Evolutionary conservation across 2,888 invertebrate genomes (phyloP).

Genomic region (Candidula unifasciata): DNA sequence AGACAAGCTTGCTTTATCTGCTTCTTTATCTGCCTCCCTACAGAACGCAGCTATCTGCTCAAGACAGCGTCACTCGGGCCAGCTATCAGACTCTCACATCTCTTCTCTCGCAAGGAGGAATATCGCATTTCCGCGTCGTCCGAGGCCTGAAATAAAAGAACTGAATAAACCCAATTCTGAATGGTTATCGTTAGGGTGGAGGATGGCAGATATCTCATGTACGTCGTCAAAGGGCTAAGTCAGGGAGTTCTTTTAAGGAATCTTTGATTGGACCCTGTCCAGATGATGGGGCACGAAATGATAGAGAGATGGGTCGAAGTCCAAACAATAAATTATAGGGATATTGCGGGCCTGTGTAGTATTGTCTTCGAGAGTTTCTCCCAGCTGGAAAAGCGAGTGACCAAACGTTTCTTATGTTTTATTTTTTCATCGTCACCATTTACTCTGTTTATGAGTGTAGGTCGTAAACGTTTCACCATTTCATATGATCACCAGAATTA

Average conservation of each 20-base stretch:
- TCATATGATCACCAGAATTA: too few species aligned
- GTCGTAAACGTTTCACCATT: too few species aligned
- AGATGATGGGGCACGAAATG: not conserved
- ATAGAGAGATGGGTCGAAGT: not conserved
- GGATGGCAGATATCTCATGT: conserved; percentile 19
- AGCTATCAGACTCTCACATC: conserved; percentile 29
- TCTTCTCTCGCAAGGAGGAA: conserved; percentile 32
- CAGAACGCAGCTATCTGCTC: conserved; percentile 44
- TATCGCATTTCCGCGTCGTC: conserved; percentile 46
- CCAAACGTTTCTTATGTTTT: too few species aligned
- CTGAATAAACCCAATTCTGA: conserved; percentile 43
- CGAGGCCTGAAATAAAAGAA: conserved; percentile 42
- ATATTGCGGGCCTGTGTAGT: not conserved
- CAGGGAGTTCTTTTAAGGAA: conserved; percentile 24
- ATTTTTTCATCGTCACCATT: too few species aligned
- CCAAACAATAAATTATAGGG: conserved; percentile 25
- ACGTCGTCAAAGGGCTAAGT: conserved; percentile 30
- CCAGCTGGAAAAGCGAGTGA: not conserved
- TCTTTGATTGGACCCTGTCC: conserved; percentile 12
- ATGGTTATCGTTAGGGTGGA: conserved; percentile 38
- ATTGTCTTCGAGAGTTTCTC: not conserved
- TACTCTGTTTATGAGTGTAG: too few species aligned
- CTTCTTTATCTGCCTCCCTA: conserved; percentile 37
- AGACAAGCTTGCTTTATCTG: conserved; percentile 44
- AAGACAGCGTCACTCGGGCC: conserved; percentile 47